These are phyloP conservation scores for Peromyscus polionotus DNA, from an alignment of 2,113 vertebrate species.

Conservation along the genomic window DNA sequence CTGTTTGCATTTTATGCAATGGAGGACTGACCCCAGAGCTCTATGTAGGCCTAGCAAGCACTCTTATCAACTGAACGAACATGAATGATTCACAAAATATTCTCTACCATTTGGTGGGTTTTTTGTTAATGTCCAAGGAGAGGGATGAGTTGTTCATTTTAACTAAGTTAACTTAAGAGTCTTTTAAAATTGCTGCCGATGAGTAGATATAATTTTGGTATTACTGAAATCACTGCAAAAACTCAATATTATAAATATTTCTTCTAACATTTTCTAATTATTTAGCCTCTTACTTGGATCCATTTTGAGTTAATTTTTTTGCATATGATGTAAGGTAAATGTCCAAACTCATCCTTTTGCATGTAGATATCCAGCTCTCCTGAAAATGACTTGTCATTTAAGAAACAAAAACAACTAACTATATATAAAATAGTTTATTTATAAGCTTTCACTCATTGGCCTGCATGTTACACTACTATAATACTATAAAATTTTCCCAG, in stretches of 20 bases:
- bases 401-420: neutral
- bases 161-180: neutral
- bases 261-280: neutral
- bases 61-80: neutral
- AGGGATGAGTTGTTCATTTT: conserved; percentile 13
- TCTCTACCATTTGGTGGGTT: neutral
- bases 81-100: neutral
- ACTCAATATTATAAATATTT: neutral
- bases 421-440: neutral
- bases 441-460: neutral
- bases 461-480: neutral
- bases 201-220: neutral
- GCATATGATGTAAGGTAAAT: neutral
- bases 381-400: neutral
- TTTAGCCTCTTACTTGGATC: conserved; percentile 11
- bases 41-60: neutral
- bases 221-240: neutral
- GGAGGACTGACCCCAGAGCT: neutral
- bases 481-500: neutral
- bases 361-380: neutral
- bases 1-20: neutral
- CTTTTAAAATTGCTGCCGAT: conserved; percentile 32
- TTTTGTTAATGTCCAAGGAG: neutral
- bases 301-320: neutral
- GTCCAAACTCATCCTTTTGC: neutral